Base-by-base conservation (phyloP, 2,113 vertebrate species). In the Pedionomus torquatus region DNA sequence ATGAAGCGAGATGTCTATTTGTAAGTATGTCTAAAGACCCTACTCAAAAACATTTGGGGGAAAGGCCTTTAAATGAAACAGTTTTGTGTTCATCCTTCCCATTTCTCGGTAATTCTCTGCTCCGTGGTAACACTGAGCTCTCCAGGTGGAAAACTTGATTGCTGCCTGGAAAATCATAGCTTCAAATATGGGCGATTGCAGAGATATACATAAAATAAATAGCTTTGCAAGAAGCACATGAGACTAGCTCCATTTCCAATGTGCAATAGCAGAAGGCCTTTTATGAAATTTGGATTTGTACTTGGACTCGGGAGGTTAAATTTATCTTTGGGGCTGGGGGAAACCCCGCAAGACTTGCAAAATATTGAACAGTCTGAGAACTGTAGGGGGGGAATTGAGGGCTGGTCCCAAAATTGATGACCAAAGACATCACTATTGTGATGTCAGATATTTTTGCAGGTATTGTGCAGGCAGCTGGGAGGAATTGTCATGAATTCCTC, bases 301-400 rank as follows among this genome's bases (percentile, higher is more conserved):
- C 51, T 76, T 58, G 39, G 64, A 24, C 18, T 48, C 16, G 5
- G 39, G 58, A 48, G 64, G 11, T 48, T 68, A 43, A 57, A 35
- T 74, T 46, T 44, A 2, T 63, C 35, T 43, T 35, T 7, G 4
- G 5, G 11, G 14, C n/a, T n/a, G 19, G 9, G 25, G 14, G 4
- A 31, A 9, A 4, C 57, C 46, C 20, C 17, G 0, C 4, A 19
- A 15, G 44, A 61, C 13, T 10, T 81, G 20, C 20, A 35, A 30
- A 69, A 57, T 26, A 4, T 7, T 12, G n/a, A 18, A 1, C 8
- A 14, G 60, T n/a, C 60, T 41, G 46, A 16, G n/a, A 44, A 13
- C 44, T 9, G 44, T 9, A 7, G 0, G 1, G 0, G 1, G 39
- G 14, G 46, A 49, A 15, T 6, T 11, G 6, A 5, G 28, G 55